Base-by-base conservation (phyloP, 2,797 vertebrate species). In the Tokudaia tokunoshimensis region DNA sequence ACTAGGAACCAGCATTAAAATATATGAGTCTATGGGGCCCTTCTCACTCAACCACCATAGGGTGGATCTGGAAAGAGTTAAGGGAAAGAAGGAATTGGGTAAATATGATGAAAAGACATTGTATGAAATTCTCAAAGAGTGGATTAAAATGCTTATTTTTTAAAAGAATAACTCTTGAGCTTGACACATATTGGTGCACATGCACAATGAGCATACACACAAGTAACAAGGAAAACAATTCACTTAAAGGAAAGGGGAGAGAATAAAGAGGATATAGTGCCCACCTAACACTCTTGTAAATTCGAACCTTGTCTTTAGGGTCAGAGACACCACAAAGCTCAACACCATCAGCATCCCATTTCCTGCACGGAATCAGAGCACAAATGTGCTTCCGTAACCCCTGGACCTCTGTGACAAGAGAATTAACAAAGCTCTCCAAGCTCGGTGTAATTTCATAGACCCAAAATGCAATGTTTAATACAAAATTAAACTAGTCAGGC, bases 221-320 rank as follows among this genome's bases (percentile, higher is more conserved):
- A 78, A 65, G 13, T 19, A 82, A 70, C 24, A 90, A 84, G 9
- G 55, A 84, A 85, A 94, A 75, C 34, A 91, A 91, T 80, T 20
- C 24, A 94, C 44, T 79, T 76, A 89, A 41, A 88, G 74, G 72
- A 59, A 1, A 79, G 44, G 59, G 83, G 55, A 81, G 55, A n/a
- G 63, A 89, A 86, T 24, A 76, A 6, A 92, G 31, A 92, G 31
- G 74, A 79, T 34, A 80, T 63, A 93, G n/a, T 11, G 47, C 26
- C 83, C 50, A 55, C 61, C 31, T 89, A 74, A 93, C 67, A 74
- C 41, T 74, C 37, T 87, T 94, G 89, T 85, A 94, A 95, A 94
- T 55, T 61, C 76, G 94, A 92, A 26, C 61, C 88, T 65, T 91
- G 92, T 84, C 70, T 72, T 95, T 57, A 91, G 72, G 44, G 70